Conservation (phyloP, 2,113 vertebrate genomes). For the Hyla sarda region DNA sequence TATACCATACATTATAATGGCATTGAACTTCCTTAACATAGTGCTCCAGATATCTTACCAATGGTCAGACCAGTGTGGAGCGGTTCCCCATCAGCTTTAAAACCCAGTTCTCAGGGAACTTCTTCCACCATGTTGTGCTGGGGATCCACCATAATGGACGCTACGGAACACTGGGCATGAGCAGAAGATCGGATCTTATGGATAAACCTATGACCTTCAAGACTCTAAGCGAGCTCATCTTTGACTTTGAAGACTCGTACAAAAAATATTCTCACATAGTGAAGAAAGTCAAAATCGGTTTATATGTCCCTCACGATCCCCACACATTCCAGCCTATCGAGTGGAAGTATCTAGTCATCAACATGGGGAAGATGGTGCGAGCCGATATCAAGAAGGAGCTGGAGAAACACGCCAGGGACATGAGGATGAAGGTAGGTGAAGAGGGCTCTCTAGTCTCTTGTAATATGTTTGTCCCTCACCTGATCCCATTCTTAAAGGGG, state of each 20-base stretch:
- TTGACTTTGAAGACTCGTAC: slow-evolving; percentile 95
- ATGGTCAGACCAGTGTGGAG: slow-evolving; percentile 89
- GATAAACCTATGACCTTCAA: slow-evolving; percentile 90
- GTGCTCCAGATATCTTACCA: slow-evolving; percentile 88
- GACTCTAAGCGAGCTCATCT: slow-evolving; percentile 93
- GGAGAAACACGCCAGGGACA: slow-evolving; percentile 93
- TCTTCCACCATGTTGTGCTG: slow-evolving; percentile 95
- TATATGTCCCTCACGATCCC: slow-evolving; percentile 91
- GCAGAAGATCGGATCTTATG: slow-evolving; percentile 93
- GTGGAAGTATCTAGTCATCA: slow-evolving; percentile 95
- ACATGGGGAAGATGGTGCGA: slow-evolving; percentile 81
- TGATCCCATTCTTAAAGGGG: no score
- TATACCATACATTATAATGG: background rate
- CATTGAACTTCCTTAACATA: slow-evolving; percentile 66
- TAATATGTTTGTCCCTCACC: no score
- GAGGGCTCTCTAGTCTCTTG: background rate
- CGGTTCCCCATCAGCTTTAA: slow-evolving; percentile 99
- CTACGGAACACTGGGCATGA: slow-evolving; percentile 94
- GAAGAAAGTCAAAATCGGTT: slow-evolving; percentile 94
- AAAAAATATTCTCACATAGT: slow-evolving; percentile 93
- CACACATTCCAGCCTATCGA: slow-evolving; percentile 96
- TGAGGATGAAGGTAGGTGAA: slow-evolving; percentile 92
- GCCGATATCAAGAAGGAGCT: slow-evolving; percentile 90
- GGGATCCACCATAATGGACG: slow-evolving; percentile 92
- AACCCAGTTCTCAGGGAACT: slow-evolving; percentile 96